Percentiles rank a stretch among this genome's conserved stretches.
Conservation (phyloP, 1,140 invertebrate species). For the Drosophila melanogaster region Release_6_plus_ISO1_MT NT_033779.5:436501-437000, state of each 20-base stretch:
- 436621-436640: slow-evolving; percentile 24
- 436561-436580: neutral
- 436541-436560: slow-evolving; percentile 11
- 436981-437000: slow-evolving; percentile 1
- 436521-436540: slow-evolving; percentile 25
- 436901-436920: too few species aligned
- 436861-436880: neutral
- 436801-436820: slow-evolving; percentile 22
- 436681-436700: slow-evolving; percentile 24
- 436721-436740: neutral
- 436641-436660: slow-evolving; percentile 24
- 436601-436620: neutral
- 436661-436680: slow-evolving; percentile 14
- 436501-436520: slow-evolving; percentile 39
- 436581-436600: neutral
- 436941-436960: too few species aligned
- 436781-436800: neutral
- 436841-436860: slow-evolving; percentile 1
- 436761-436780: slow-evolving; percentile 30
- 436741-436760: slow-evolving; percentile 21
- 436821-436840: slow-evolving; percentile 3
- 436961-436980: neutral
- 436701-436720: slow-evolving; percentile 12
- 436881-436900: too few species aligned
- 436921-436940: too few species aligned